phyloP scores from a whole-genome alignment of 2,888 invertebrate species.

The Caenorhabditis sp. region DNA sequence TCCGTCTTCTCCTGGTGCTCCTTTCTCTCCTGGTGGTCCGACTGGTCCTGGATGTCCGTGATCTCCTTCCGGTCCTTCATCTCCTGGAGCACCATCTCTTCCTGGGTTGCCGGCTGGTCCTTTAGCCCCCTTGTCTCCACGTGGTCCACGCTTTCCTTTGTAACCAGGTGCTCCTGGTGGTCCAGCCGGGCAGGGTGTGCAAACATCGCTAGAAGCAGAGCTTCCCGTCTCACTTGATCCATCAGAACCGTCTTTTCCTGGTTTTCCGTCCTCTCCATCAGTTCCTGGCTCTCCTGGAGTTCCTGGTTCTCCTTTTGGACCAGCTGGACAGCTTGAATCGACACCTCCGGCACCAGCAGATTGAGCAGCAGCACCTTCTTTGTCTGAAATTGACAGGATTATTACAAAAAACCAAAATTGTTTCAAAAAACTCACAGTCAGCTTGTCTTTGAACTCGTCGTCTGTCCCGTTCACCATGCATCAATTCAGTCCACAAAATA shows the following conservation, averaged over 20 bases:
- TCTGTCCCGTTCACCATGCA: constrained; percentile 50
- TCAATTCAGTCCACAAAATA: constrained; percentile 59
- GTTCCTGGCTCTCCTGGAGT: constrained; percentile 50
- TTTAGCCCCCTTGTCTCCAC: constrained; percentile 64
- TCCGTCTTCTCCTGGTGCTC: constrained; percentile 61
- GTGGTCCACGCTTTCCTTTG: constrained; percentile 65
- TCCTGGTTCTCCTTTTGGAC: constrained; percentile 58
- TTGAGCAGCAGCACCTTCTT: constrained; percentile 25
- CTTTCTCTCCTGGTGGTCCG: constrained; percentile 59
- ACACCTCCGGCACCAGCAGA: constrained; percentile 16
- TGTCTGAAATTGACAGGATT: constrained; percentile 32
- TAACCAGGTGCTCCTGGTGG: constrained; percentile 65
- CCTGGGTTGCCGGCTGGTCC: constrained; percentile 57
- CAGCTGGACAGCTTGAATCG: constrained; percentile 47
- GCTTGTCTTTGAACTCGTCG: constrained; percentile 43
- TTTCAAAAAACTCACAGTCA: constrained; percentile 41
- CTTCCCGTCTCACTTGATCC: constrained; percentile 15
- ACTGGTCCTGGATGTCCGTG: constrained; percentile 59
- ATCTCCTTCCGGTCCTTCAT: constrained; percentile 67
- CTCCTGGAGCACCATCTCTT: constrained; percentile 59
- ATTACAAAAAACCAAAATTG: background rate
- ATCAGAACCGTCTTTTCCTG: constrained; percentile 43
- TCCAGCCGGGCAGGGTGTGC: constrained; percentile 64
- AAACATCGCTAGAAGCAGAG: constrained; percentile 25
- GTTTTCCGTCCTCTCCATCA: constrained; percentile 45